Conservation (phyloP, 2,797 vertebrate species). For the Premnoplex brunnescens region DNA sequence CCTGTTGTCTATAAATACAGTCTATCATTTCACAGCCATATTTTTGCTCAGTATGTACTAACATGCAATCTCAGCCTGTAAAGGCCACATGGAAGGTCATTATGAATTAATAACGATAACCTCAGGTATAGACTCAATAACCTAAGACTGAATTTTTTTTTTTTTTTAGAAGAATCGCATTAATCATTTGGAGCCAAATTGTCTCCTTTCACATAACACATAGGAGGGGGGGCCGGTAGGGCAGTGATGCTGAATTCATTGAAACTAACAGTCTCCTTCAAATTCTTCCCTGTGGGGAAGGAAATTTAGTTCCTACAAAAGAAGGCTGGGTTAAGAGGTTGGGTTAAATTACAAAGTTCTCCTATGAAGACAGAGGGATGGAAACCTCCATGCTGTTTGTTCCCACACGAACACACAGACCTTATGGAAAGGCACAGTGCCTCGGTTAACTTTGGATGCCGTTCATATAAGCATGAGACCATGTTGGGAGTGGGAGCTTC, state of each 20-base stretch:
- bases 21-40: conserved; percentile 6
- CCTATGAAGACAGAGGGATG: background rate
- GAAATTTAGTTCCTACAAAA: background rate
- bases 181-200: conserved; percentile 1
- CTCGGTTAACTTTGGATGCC: background rate
- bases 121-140: background rate
- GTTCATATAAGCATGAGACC: background rate
- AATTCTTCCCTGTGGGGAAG: background rate
- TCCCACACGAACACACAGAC: accelerated
- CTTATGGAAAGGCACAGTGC: background rate
- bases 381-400: background rate
- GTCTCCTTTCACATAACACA: background rate
- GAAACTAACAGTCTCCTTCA: background rate
- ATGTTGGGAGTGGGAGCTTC: accelerated
- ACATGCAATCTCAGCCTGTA: background rate
- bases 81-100: conserved; percentile 28
- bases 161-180: background rate
- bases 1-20: background rate
- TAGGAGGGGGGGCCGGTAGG: background rate
- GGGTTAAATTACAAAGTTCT: background rate
- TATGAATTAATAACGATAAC: conserved; percentile 38
- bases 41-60: conserved; percentile 6
- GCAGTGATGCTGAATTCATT: background rate
- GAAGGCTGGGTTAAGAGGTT: background rate
- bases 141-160: background rate